Evolutionary conservation across 1,140 invertebrate genomes (phyloP), one percentile per base, ranked within the genome.

Genomic region (Drosophila insularis): DNA sequence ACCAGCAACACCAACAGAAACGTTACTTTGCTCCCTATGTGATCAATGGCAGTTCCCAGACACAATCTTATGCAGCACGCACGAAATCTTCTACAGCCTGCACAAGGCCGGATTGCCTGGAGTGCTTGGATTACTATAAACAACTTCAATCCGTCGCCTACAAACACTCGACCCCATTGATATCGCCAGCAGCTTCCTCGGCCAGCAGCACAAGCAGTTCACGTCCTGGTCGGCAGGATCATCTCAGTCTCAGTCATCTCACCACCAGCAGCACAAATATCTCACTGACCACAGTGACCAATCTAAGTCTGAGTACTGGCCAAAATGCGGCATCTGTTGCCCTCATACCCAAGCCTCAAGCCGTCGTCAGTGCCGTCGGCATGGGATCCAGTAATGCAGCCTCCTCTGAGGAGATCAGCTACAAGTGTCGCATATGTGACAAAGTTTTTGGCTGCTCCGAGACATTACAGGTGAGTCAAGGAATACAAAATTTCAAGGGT

Each of bases 361-460:
- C 27, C 10, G 27, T 32, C 4, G n/a, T 50, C 37, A 63, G 14
- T 21, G 37, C 76, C 68, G 74, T 78, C 43, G 74, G 75, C 39
- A 60, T 37, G 21, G 13, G 23, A 4, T 4, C 8, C 8, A 56
- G 27, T 35, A 78, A 31, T 43, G n/a, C 64, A 14, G 71, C 50
- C n/a, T 55, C 54, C 21, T 56, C 75, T 1, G 90, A 91, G 63
- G 90, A 91, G 59, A 84, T 90, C 14, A 91, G 89, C 71, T 91
- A 80, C 54, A 92, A 91, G 62, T 92, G 91, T 54, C 71, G 78
- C 35, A 91, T 92, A 14, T 92, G 91, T 64, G 90, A 91, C 50
- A 92, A 92, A 62, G 85, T 91, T 50, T 92, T 92, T 55, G 91
- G 91, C n/a, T 91, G 89, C 75, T 82, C 84, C 2, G 79, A 89